Base-by-base conservation (phyloP, 2,113 vertebrate genomes). In the Scomber colias region DNA sequence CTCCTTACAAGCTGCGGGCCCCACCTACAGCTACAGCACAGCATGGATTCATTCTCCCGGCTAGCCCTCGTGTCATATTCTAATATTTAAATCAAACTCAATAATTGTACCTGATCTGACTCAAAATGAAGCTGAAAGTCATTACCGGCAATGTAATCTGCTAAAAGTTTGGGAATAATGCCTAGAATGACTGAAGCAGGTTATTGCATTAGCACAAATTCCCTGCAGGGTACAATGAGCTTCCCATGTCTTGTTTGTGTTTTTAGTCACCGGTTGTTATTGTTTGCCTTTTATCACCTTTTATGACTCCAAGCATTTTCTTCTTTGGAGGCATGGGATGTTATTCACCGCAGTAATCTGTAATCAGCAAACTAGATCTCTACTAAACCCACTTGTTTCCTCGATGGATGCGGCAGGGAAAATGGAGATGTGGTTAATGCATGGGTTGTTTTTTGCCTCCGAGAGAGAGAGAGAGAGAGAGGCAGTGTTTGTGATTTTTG, bases 351-450 rank as follows among this genome's bases (percentile, higher is more conserved):
- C 72, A 68, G 80, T 86, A 75, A 89, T 92, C 69, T 77, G 69
- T 89, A 91, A 93, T 95, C 92, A 85, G 72, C 48, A 27, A 86
- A 73, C 67, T 48, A 82, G 68, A 93, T 94, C 92, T 90, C 75
- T 79, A 91, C 88, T 90, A 89, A 87, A 87, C 30, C 45, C 63
- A 76, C 83, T 89, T 79, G 83, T 90, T 93, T 93, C 92, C 83
- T 87, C 60, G 56, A 75, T 84, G 79, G 86, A 79, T 68, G 74
- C 61, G 71, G 79, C 55, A 51, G 62, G 81, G 86, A 86, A 89
- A 91, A 86, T 88, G 62, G 81, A 89, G 89, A 82, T 75, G 84
- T 57, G 69, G 79, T 85, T 87, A 81, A 91, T 89, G 88, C 82
- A 84, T 72, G 70, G 77, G 61, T 71, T 80, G 77, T 79, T 89